These are phyloP conservation scores for Operophtera brumata DNA, from an alignment of 2,888 invertebrate genomes.

Conservation along the genomic window DNA sequence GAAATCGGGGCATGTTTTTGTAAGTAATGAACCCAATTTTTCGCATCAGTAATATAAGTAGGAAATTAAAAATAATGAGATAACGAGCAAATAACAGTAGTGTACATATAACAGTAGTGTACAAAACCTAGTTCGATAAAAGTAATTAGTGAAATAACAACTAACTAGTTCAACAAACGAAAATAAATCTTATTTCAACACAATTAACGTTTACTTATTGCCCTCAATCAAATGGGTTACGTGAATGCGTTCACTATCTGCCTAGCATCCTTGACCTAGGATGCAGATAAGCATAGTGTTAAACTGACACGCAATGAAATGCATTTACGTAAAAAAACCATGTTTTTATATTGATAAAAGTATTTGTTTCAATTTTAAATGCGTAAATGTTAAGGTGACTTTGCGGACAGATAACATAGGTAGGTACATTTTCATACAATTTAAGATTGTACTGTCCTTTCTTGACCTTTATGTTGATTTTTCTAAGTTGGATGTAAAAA, in stretches of 20 bases:
- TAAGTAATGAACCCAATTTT: too few relatives aligned
- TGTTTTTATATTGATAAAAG: slow-evolving; percentile 7
- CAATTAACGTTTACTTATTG: slow-evolving; percentile 10
- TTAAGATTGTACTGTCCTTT: not conserved
- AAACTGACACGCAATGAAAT: slow-evolving; percentile 31
- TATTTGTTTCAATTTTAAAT: slow-evolving; percentile 8
- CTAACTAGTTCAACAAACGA: not conserved
- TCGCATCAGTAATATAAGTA: too few relatives aligned
- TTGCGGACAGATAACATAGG: slow-evolving; percentile 14
- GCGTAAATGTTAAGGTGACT: slow-evolving; percentile 27
- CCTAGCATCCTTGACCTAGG: slow-evolving; percentile 54
- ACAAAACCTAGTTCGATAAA: slow-evolving; percentile 32
- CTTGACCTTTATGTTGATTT: not conserved
- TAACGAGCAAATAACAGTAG: not conserved
- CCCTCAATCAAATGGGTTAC: slow-evolving; percentile 19
- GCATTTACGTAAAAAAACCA: slow-evolving; percentile 9
- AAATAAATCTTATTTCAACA: slow-evolving; percentile 5
- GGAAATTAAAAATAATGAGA: not conserved
- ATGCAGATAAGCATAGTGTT: slow-evolving; percentile 42
- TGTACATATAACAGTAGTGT: not conserved
- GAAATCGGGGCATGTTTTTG: too few relatives aligned
- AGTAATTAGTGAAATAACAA: slow-evolving; percentile 37
- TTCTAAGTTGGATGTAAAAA: not conserved
- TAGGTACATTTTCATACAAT: not conserved
- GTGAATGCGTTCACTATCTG: slow-evolving; percentile 45